Evolutionary conservation across 2,888 invertebrate genomes (phyloP).

Genomic region (Trichogramma dendrolimi): DNA sequence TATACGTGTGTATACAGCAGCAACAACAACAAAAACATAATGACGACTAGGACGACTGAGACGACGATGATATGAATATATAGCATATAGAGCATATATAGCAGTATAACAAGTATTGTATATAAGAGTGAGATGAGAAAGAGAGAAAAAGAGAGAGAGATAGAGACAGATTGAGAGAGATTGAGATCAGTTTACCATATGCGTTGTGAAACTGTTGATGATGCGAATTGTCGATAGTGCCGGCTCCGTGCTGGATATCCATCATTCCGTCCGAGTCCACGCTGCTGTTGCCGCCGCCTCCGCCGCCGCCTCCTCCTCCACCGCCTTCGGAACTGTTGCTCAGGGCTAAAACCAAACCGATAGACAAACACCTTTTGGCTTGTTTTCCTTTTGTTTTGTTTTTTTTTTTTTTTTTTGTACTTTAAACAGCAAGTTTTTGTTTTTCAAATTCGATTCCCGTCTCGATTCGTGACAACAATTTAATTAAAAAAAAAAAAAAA

Average conservation of each 20-base stretch:
- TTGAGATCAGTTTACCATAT: constrained; percentile 39
- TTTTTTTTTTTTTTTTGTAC: constrained; percentile 25
- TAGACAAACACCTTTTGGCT: constrained; percentile 53
- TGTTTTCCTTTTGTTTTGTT: constrained; percentile 41
- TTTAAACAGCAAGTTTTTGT: constrained; percentile 7
- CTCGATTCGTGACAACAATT: not conserved
- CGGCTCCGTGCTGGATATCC: constrained; percentile 51
- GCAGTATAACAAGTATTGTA: no score
- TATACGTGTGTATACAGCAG: no score
- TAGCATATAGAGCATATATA: no score
- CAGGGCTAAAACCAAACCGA: constrained; percentile 54
- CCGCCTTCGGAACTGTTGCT: constrained; percentile 53
- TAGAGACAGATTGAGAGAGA: constrained; percentile 4
- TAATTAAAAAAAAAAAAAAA: constrained; percentile 1
- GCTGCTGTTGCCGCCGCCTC: no score
- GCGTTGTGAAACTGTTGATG: constrained; percentile 53
- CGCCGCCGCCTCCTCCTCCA: constrained; percentile 32
- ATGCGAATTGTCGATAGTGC: constrained; percentile 47
- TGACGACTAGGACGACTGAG: no score
- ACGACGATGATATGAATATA: no score
- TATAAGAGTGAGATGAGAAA: no score
- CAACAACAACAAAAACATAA: no score
- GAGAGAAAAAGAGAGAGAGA: constrained; percentile 5
- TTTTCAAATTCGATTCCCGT: not conserved
- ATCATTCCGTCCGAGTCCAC: constrained; percentile 48